A percentile compares a stretch with the other conserved stretches of the same genome.
phyloP scores from a whole-genome alignment of 2,797 vertebrate genomes.

The Nothura maculosa region DNA sequence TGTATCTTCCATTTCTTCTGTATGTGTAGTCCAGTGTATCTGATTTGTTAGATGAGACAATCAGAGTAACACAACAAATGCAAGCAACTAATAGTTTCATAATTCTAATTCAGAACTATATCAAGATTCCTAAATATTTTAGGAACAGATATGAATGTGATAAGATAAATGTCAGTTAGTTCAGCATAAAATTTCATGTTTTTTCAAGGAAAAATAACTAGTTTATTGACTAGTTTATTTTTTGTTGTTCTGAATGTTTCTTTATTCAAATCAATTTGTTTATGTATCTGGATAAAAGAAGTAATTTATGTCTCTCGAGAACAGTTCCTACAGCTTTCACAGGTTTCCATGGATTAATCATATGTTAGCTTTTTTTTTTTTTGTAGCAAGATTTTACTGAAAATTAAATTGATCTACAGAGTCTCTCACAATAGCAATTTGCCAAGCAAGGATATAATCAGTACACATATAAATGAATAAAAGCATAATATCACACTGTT shows the following conservation, averaged over 20 bases:
- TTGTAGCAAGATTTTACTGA: conserved; percentile 68
- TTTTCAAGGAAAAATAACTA: not conserved
- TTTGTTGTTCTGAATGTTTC: not conserved
- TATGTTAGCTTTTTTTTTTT: conserved; percentile 9
- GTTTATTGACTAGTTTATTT: not conserved
- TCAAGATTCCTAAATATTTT: not conserved
- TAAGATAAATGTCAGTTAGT: not conserved
- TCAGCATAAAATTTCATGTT: not conserved
- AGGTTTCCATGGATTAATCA: conserved; percentile 66
- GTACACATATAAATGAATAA: conserved; percentile 25
- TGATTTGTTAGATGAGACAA: not conserved
- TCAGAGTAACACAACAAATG: not conserved
- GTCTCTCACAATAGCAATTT: not conserved
- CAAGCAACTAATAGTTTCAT: not conserved
- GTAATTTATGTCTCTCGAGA: conserved; percentile 54
- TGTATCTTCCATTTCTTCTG: not conserved
- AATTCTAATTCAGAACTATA: not conserved
- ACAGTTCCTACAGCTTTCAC: conserved; percentile 55
- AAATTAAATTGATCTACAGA: conserved; percentile 75
- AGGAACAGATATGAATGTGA: not conserved
- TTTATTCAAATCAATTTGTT: conserved; percentile 14
- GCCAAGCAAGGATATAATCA: not conserved
- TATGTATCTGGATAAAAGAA: conserved; percentile 27
- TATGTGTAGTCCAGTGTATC: not conserved
- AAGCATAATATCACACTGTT: not conserved